phyloP scores from a whole-genome alignment of 2,113 vertebrate species.

The Vombatus ursinus region DNA sequence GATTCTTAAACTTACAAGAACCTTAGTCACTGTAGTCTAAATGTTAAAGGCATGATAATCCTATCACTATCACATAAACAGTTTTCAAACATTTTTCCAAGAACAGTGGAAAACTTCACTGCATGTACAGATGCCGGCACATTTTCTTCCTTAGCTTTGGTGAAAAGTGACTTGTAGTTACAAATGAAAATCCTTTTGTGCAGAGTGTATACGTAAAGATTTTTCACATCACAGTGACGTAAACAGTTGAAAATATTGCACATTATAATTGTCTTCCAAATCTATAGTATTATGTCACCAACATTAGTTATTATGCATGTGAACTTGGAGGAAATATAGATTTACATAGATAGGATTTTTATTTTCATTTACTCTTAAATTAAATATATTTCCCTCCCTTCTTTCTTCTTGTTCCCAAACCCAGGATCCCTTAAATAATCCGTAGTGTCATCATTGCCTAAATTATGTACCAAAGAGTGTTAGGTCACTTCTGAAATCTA shows the following conservation, averaged over 20 bases:
- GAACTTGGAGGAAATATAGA: conserved; percentile 16
- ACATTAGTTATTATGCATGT: conserved; percentile 39
- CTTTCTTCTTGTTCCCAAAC: not conserved
- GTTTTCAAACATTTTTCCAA: conserved; percentile 56
- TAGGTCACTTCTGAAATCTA: not conserved
- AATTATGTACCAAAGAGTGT: not conserved
- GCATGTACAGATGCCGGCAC: conserved; percentile 28
- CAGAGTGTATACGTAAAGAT: conserved; percentile 67
- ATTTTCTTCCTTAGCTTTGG: conserved; percentile 67
- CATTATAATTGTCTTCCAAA: conserved; percentile 48
- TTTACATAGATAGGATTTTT: not conserved
- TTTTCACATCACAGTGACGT: conserved; percentile 66
- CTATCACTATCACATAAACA: conserved; percentile 20
- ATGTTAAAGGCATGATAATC: conserved; percentile 50
- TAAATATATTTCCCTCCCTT: not conserved
- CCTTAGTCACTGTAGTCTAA: not conserved
- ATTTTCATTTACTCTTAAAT: not conserved
- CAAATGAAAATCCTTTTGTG: conserved; percentile 73
- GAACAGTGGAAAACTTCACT: conserved; percentile 22
- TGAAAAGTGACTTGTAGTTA: conserved; percentile 61
- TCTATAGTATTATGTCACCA: conserved; percentile 13
- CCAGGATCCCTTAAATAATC: not conserved
- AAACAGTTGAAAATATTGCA: conserved; percentile 53
- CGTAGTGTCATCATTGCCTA: not conserved
- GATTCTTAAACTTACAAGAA: not conserved